phyloP scores from a whole-genome alignment of 23 tunicate genomes.

The Oikopleura dioica region DNA sequence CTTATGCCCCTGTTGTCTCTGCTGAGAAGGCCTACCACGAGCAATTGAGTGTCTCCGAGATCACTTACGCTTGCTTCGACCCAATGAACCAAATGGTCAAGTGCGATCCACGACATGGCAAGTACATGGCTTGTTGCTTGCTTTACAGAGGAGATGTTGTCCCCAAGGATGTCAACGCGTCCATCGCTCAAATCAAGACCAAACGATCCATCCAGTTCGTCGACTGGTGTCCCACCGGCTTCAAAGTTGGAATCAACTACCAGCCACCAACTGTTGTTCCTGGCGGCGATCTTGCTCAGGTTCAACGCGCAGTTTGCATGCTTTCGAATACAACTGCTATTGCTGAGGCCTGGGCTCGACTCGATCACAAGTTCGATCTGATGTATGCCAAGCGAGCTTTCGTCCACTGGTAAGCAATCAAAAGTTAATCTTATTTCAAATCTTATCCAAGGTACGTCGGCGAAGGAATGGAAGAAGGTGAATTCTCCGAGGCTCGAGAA shows the following conservation, averaged over 20 bases:
- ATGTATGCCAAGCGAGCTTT: constrained; percentile 95
- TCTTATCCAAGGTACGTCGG: constrained; percentile 32
- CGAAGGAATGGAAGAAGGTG: constrained; percentile 80
- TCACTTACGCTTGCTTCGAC: constrained; percentile 94
- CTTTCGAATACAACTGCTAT: constrained; percentile 88
- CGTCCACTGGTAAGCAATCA: constrained; percentile 83
- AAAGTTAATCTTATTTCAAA: too few species aligned
- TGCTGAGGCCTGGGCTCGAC: constrained; percentile 96
- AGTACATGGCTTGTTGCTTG: constrained; percentile 99
- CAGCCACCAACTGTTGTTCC: constrained; percentile 84
- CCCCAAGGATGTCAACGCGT: constrained; percentile 97
- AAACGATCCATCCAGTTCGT: constrained; percentile 81
- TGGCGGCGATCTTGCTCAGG: constrained; percentile 84
- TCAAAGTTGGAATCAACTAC: constrained; percentile 84
- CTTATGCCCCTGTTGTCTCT: constrained; percentile 39
- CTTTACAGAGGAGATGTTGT: constrained; percentile 97
- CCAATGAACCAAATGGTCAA: constrained; percentile 99
- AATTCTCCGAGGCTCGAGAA: constrained; percentile 63
- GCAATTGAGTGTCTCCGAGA: constrained; percentile 79
- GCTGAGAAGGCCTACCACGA: constrained; percentile 51
- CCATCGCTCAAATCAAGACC: constrained; percentile 90
- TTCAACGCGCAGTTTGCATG: constrained; percentile 97
- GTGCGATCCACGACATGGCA: constrained; percentile 99
- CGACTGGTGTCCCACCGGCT: constrained; percentile 88
- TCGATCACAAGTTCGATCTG: constrained; percentile 85